Base-by-base conservation (phyloP, 2,797 vertebrate genomes). In the Gorsachius magnificus region DNA sequence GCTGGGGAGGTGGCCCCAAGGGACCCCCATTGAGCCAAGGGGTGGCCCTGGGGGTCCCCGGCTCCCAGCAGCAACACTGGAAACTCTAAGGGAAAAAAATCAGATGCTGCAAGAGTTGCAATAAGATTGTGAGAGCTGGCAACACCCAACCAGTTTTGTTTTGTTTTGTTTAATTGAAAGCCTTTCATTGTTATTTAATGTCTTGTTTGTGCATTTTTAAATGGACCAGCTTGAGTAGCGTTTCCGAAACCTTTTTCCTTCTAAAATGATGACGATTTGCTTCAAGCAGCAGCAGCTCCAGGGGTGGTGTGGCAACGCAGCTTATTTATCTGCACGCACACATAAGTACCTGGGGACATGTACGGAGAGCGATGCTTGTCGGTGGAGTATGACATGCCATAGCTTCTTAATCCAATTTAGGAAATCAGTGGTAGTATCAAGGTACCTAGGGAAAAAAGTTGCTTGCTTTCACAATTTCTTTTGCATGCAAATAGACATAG, bases 121-220 rank as follows among this genome's bases (percentile, higher is more conserved):
- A 0, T n/a, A 87, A 75, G 57, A 61, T 64, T 58, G 45, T 51
- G 84, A 63, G 90, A 93, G 61, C 69, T 80, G 93, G 93, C 88
- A 83, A 48, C 65, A 60, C 79, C 91, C 87, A 65, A 7, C 13
- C 9, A 3, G 5, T 19, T 63, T 5, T 25, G 50, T 25, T 63
- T 5, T 25, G 50, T 25, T 53, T 16, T 26, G 9, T 80, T 66
- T 33, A 36, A 48, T 65, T 58, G 60, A n/a, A 72, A 75, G 74
- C 0, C 0, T 90, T 95, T 87, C 54, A 83, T 93, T 97, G 94
- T 89, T 90, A 38, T 75, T 95, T 84, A 79, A 92, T 53, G 83
- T 38, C 85, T 95, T 87, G 74, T 94, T 96, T 96, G 92, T 91
- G 80, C 54, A 0, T 50, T 93, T 81, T 64, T 5, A 65, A 95